Evolutionary conservation across 2,888 invertebrate species (phyloP).

Genomic region (Nemapogon koenigi): DNA sequence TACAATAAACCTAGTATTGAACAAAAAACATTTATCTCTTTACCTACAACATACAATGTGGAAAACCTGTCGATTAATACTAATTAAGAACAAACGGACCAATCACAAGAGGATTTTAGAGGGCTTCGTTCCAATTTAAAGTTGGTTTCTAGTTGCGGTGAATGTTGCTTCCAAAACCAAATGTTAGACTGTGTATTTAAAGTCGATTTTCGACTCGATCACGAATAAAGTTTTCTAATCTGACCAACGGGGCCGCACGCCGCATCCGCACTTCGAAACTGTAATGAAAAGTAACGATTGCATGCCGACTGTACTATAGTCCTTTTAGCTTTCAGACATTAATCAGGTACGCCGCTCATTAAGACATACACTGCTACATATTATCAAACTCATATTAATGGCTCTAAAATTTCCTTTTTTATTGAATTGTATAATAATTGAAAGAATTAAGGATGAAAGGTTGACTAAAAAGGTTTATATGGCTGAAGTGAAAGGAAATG

Average conservation of each 20-base stretch:
- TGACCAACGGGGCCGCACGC: conserved; percentile 48
- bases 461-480: too few relatives aligned
- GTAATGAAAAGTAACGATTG: conserved; percentile 65
- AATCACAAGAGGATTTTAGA: conserved; percentile 61
- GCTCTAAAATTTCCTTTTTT: too few relatives aligned
- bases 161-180: conserved; percentile 53
- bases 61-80: conserved; percentile 56
- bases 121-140: conserved; percentile 65
- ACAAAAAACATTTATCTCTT: conserved; percentile 9
- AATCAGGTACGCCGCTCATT: conserved; percentile 37
- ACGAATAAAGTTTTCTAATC: conserved; percentile 58
- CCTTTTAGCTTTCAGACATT: conserved; percentile 32
- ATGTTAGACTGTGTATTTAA: conserved; percentile 57
- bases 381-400: too few relatives aligned
- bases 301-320: conserved; percentile 32
- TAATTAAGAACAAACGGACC: conserved; percentile 62
- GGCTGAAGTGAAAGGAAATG: too few relatives aligned
- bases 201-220: conserved; percentile 61
- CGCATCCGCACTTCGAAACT: conserved; percentile 55
- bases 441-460: too few relatives aligned
- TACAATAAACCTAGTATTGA: too few relatives aligned
- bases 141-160: conserved; percentile 51
- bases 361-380: conserved; percentile 1
- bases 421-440: too few relatives aligned
- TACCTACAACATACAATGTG: conserved; percentile 23